Base-by-base conservation (phyloP, 2,888 invertebrate genomes). In the Ischnus inquisitorius region DNA sequence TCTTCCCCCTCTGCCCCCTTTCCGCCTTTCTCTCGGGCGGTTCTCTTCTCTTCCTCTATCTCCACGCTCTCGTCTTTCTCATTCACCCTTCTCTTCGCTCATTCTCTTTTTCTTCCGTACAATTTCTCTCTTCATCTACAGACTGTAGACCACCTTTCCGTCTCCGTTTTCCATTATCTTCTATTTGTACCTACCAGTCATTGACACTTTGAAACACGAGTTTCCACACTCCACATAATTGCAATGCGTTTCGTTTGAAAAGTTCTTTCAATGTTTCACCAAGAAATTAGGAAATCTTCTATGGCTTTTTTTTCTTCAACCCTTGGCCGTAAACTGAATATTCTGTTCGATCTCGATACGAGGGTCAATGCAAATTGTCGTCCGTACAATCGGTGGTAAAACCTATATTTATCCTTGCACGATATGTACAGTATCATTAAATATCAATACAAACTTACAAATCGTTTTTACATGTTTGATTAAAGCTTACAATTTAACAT, bases 1-100 rank as follows among this genome's bases (percentile, higher is more conserved):
- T 81, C 82, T 69, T 69, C 48, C 67, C 67, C 54, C 57, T 46
- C 22, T 43, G 19, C 43, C 51, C 39, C 79, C 81, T 75, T 84
- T 88, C 74, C 57, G 69, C 79, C 76, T 76, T 79, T 57, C 43
- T 46, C 43, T 16, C 39, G 43, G 19, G 41, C 51, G 25, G 34
- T 34, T 64, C 76, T 78, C 76, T 78, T 76, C 78, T 69, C 62
- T 84, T 62, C 77, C 78, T 64, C 57, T 68, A 22, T 48, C 60
- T 46, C 43, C 51, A 43, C 51, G 64, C 46, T 78, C 46, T 51
- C 82, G 57, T 51, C 85, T 82, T 81, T 79, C 85, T 79, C 83
- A 62, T 69, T 41, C 76, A 39, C 43, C 60, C n/a, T 51, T 10
- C 43, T 62, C 34, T 74, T 46, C 19, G 41, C 41, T 62, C 34